Base-by-base conservation (phyloP, 2,888 invertebrate species). In the Amphipyra berbera region DNA sequence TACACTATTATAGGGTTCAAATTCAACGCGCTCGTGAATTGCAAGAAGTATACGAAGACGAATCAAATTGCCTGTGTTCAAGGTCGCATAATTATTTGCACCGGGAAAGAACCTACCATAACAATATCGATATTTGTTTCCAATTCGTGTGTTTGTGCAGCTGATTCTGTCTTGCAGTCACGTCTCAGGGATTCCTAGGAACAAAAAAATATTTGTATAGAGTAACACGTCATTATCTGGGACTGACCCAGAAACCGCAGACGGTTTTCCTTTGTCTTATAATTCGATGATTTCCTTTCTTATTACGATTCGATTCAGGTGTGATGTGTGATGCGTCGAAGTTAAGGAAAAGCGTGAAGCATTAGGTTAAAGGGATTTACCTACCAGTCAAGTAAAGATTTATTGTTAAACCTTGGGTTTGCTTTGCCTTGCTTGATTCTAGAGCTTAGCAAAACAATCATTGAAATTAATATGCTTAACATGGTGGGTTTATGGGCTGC, bases 281-380 rank as follows among this genome's bases (percentile, higher is more conserved):
- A 42, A 42, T 46, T 53, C 45, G 40, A 52, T 62, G 49, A 73
- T 62, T 61, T 75, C 65, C 69, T 64, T 63, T 54, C 47, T 48
- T 33, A 48, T 74, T 62, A 46, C 2, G 13, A 74, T 76, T 61
- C 77, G 46, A 13, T 40, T 46, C 73, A 55, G 10, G 61, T 47
- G 0, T 42, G 21, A 68, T 14, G 35, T 3, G 35, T 30, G 9
- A 40, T n/a, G 1, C 21, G 48, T 41, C 21, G 21, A 21, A 0
- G 3, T 2, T 42, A 6, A 68, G 68, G 70, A 61, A 73, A 68
- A 73, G 8, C 4, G 0, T 13, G 9, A 15, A 30, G 21, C 15
- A 13, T 5, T 44, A 45, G 13, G 44, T 33, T 47, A 21, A 5
- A 40, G 68, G 69, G 56, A 61, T 57, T 61, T 57, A 73, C 73